Percentiles rank a stretch among this genome's conserved stretches.
These are phyloP conservation scores for Elachura formosa DNA, from an alignment of 2,113 vertebrate species.

Conservation along the genomic window DNA sequence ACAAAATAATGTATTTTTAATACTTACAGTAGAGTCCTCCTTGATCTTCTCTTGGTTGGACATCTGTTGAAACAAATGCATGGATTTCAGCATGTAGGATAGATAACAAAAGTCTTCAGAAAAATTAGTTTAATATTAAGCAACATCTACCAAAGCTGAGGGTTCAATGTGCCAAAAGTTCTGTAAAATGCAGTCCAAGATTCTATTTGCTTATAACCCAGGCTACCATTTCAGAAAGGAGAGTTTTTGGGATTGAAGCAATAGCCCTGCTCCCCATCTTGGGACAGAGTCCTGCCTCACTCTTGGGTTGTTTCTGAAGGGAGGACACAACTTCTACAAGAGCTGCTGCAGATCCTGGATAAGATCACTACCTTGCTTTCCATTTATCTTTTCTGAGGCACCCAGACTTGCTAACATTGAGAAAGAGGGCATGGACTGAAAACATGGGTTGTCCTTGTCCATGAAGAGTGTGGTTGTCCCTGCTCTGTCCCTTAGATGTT, in stretches of 20 bases:
- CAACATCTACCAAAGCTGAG: background rate
- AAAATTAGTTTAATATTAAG: background rate
- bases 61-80: conserved; percentile 28
- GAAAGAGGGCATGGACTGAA: background rate
- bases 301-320: background rate
- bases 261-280: background rate
- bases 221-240: background rate
- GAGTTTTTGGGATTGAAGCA: background rate
- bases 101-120: background rate
- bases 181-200: background rate
- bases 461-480: background rate
- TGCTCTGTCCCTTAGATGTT: background rate
- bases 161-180: background rate
- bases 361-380: background rate
- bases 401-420: background rate
- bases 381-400: background rate
- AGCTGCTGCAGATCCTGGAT: background rate
- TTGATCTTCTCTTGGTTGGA: background rate
- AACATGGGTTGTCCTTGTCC: background rate
- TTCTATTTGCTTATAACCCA: background rate
- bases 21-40: background rate
- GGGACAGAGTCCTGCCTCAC: background rate
- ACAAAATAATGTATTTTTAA: background rate
- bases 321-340: background rate
- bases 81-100: background rate